Evolutionary conservation across 1,140 invertebrate species (phyloP), one percentile per base, ranked within the genome.

Genomic region (Belonocnema kinseyi): DNA sequence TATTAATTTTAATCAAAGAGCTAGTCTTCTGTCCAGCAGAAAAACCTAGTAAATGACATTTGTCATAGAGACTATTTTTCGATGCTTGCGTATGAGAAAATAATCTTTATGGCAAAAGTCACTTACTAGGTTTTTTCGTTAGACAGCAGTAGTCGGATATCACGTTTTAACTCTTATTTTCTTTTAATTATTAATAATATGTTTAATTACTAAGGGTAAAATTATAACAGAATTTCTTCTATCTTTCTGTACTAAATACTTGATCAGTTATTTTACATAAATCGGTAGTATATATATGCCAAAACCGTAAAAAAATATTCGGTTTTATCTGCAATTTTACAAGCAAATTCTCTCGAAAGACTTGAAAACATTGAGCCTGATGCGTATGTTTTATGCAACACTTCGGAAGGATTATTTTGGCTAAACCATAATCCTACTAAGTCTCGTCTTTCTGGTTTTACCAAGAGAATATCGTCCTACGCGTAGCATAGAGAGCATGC

Each of bases 331-430:
- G 40, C 40, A 46, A 46, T 46, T 46, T 46, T 11, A 66, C n/a
- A 66, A 66, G 26, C 16, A 33, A 66, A 66, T 66, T 21, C 33
- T n/a, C 61, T 40, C 61, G n/a, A 66, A 66, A 66, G 61, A 66
- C 33, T 33, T 66, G 33, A 66, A 66, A 66, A 46, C 61, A 33
- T 21, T 66, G 61, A 46, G 61, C 40, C 61, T 66, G 33, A 66
- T 46, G 40, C 61, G 33, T 66, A 66, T 66, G 33, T 66, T 66
- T 66, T 66, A 66, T 66, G 26, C 61, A 66, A 66, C 33, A 66
- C 61, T 66, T 66, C 61, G 33, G 33, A 66, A 66, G 61, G 61
- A 66, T 66, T 66, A 66, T 66, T 66, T 66, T 40, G 61, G 61
- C 40, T 66, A 66, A 66, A 66, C 61, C 26, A 33, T 66, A 66